A percentile compares a stretch with the other conserved stretches of the same genome.
Evolutionary conservation across 2,888 invertebrate species (phyloP).

Genomic region (Halocaridina rubra): DNA sequence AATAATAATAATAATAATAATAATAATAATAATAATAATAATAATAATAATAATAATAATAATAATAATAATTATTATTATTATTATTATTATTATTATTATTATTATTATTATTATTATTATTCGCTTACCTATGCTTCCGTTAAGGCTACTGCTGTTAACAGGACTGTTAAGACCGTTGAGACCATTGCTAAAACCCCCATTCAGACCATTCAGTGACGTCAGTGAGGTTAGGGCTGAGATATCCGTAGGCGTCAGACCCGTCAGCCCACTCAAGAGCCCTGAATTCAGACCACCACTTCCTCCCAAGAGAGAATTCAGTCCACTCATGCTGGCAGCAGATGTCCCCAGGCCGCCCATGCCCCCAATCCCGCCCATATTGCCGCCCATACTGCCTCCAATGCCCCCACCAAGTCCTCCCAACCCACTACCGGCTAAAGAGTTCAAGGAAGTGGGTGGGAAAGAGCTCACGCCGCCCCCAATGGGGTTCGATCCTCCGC

Average conservation of each 20-base stretch:
- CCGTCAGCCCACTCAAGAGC: constrained; percentile 19
- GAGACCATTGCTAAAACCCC: constrained; percentile 32
- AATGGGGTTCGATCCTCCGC: background rate
- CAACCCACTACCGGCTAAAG: background rate
- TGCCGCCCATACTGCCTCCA: constrained; percentile 10
- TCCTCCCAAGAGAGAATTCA: background rate
- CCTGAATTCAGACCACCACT: constrained; percentile 2
- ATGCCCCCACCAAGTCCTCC: constrained; percentile 2
- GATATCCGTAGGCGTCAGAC: constrained; percentile 37
- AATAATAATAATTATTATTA: background rate
- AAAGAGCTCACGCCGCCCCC: constrained; percentile 17
- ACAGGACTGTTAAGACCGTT: constrained; percentile 45
- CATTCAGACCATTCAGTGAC: constrained; percentile 33
- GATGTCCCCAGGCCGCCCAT: background rate
- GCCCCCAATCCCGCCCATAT: background rate
- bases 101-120: background rate
- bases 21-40: too few species aligned
- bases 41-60: too few species aligned
- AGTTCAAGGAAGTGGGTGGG: constrained; percentile 13
- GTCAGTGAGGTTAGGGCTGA: constrained; percentile 42
- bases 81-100: background rate
- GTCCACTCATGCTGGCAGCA: background rate
- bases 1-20: too few species aligned
- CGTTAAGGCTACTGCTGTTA: constrained; percentile 50
- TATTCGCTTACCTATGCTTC: constrained; percentile 44